These are phyloP conservation scores for Serinus canaria DNA, from an alignment of 2,113 vertebrate species.

Conservation along the genomic window DNA sequence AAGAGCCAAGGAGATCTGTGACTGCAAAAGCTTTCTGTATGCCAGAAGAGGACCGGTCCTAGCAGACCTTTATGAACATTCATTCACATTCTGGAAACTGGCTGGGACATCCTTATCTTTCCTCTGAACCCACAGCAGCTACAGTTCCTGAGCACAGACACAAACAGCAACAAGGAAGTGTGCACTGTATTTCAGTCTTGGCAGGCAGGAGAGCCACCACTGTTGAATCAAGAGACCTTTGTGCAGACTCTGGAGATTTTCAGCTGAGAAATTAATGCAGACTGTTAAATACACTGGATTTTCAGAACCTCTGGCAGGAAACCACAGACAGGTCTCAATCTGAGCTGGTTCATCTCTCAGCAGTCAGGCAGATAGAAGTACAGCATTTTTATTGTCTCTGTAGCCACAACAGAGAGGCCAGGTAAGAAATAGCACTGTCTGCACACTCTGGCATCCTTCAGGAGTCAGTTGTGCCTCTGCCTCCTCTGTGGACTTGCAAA, in stretches of 20 bases:
- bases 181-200: background rate
- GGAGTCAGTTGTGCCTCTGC: background rate
- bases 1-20: background rate
- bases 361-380: background rate
- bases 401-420: background rate
- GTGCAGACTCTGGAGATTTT: background rate
- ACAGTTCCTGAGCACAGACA: background rate
- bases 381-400: background rate
- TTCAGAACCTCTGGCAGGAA: background rate
- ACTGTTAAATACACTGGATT: background rate
- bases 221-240: background rate
- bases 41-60: background rate
- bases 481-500: background rate
- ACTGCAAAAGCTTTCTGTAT: background rate
- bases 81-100: background rate
- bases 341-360: background rate
- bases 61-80: background rate
- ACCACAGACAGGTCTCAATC: background rate
- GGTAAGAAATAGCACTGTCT: background rate
- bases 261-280: background rate
- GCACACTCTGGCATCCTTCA: background rate
- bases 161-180: background rate
- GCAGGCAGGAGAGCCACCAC: background rate
- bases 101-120: background rate
- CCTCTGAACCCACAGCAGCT: background rate